These are phyloP conservation scores for Drosophila greeni DNA, from an alignment of 2,888 invertebrate genomes.

Conservation along the genomic window DNA sequence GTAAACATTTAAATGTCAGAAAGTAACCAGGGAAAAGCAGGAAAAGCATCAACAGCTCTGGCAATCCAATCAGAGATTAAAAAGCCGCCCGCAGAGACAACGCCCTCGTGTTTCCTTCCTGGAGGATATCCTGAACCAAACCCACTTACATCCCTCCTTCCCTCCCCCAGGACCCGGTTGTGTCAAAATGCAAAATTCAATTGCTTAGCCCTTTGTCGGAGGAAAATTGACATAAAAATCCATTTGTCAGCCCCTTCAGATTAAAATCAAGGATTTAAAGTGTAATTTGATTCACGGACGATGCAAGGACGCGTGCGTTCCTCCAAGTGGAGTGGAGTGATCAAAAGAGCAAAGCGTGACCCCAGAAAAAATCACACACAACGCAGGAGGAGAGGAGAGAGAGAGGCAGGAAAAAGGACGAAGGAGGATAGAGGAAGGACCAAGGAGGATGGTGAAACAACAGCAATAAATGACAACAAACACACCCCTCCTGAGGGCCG, in stretches of 20 bases:
- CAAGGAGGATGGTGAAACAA: constrained; percentile 45
- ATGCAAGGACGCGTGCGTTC: constrained; percentile 23
- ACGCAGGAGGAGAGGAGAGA: constrained; percentile 6
- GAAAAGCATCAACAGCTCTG: constrained; percentile 28
- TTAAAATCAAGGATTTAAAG: constrained; percentile 78
- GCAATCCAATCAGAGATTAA: constrained; percentile 76
- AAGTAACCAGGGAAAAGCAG: background rate
- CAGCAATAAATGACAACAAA: constrained; percentile 77
- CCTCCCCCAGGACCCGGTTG: constrained; percentile 27
- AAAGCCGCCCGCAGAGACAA: constrained; percentile 58
- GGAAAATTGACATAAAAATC: constrained; percentile 77
- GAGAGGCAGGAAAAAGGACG: background rate
- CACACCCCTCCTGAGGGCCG: constrained; percentile 61
- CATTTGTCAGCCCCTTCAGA: constrained; percentile 78
- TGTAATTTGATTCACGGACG: constrained; percentile 77
- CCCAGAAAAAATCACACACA: constrained; percentile 72
- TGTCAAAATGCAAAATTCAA: constrained; percentile 76
- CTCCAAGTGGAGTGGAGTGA: constrained; percentile 36
- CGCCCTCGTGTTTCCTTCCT: constrained; percentile 64
- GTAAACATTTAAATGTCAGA: constrained; percentile 54
- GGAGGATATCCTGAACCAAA: constrained; percentile 12
- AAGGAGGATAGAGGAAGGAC: background rate
- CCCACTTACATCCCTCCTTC: background rate
- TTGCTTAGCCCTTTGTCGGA: constrained; percentile 61
- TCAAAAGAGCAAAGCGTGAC: constrained; percentile 74